Evolutionary conservation across 2,888 invertebrate species (phyloP), one percentile per base, ranked within the genome.

Genomic region (Lepidochrysops patricia): DNA sequence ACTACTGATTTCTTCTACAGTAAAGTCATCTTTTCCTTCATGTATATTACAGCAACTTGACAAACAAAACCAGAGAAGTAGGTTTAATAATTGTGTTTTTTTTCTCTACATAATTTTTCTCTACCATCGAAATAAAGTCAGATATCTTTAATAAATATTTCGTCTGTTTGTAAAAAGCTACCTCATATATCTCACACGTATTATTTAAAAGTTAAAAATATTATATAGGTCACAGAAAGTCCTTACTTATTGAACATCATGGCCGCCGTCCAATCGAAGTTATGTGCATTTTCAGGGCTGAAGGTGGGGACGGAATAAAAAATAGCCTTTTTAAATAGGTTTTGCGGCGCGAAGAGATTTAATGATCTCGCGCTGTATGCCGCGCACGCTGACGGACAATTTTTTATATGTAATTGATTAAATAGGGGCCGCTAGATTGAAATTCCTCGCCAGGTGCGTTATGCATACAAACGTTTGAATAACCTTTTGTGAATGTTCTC

Each of bases 311-410:
- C 68, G 74, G 77, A 75, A 80, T 84, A 84, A 85, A 84, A 82
- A 84, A 85, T 84, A 79, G 82, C 78, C 76, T 84, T 82, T 84
- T 84, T 82, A 80, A 85, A 84, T 82, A 84, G 85, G 76, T 80
- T 84, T 75, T 77, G 80, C 75, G 81, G 81, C 75, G 74, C 76
- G 80, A 76, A 82, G 82, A 82, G 88, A 86, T 89, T 87, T 86
- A 87, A 86, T 82, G 87, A 84, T 78, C 71, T 75, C 71, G 71
- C 67, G 64, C 73, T 65, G 75, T 67, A 87, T 85, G 82, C 87
- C 72, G 73, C 72, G 72, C 80, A 75, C 80, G 79, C 76, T 84
- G 81, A 80, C 77, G 79, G 75, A 78, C 73, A 75, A 74, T 78
- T 80, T 82, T 80, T 79, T 79, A 82, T 82, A 81, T 81, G 84